phyloP scores from a whole-genome alignment of 2,113 vertebrate species.

The Poecile atricapillus region DNA sequence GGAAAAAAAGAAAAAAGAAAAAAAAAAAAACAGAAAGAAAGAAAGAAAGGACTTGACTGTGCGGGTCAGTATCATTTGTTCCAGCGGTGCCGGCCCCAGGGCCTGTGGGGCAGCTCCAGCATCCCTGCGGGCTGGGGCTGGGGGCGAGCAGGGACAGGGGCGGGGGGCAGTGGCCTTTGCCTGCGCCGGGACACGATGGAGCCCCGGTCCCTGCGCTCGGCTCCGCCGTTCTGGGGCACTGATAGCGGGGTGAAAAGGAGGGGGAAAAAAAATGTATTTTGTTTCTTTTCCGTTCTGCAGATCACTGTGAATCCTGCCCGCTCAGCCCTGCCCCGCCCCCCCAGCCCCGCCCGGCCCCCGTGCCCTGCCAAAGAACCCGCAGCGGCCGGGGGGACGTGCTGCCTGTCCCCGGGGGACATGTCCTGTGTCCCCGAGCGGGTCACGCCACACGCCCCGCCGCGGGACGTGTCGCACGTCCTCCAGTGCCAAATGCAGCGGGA shows the following conservation, averaged over 20 bases:
- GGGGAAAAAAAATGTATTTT: neutral
- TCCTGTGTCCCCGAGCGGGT: neutral
- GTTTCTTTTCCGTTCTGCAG: constrained; percentile 52
- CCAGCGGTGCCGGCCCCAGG: neutral
- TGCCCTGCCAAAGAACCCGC: neutral
- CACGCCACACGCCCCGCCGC: neutral
- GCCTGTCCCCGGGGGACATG: neutral
- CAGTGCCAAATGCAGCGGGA: neutral
- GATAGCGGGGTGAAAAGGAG: neutral
- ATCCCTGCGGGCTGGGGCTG: neutral
- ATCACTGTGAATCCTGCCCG: constrained; percentile 47
- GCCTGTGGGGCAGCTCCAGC: neutral
- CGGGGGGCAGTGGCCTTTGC: neutral
- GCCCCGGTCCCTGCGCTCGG: neutral
- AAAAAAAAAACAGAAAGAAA: neutral
- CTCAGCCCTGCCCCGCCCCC: neutral
- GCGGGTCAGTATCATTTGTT: constrained; percentile 44
- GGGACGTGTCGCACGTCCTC: neutral
- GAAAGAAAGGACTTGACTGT: neutral
- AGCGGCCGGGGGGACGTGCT: neutral
- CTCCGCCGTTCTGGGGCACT: neutral
- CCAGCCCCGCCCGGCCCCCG: neutral
- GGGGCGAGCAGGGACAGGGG: neutral
- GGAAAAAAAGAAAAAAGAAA: neutral
- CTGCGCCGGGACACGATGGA: neutral